Evolutionary conservation across 2,888 invertebrate genomes (phyloP), one percentile per base, ranked within the genome.

Genomic region (Idaea straminata): DNA sequence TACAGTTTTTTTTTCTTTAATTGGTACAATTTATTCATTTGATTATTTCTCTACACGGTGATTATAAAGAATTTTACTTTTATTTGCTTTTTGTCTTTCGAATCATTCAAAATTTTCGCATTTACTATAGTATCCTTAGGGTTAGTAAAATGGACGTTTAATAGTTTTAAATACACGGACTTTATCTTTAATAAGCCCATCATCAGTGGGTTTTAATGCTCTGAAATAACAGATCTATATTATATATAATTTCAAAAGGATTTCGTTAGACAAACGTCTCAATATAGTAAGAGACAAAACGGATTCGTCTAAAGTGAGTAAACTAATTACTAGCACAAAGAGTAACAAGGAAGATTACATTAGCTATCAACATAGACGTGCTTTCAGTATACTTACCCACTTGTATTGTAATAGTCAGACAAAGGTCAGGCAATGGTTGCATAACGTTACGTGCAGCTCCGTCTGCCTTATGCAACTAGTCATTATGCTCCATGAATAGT

Each of bases 381-480:
- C 62, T 64, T 65, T 62, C 62, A 66, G 59, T 59, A 15, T 59
- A 57, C 16, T 67, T 65, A 66, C 59, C 61, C 68, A 63, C 64
- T 73, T 73, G 71, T 73, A 71, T 69, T 64, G 66, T 64, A 69
- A 59, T 64, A 36, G 61, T 61, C 72, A 77, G 74, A 80, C 82
- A 85, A 86, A 86, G 86, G 86, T 85, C 83, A 82, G 78, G 66
- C 64, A 13, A 25, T 25, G 25, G 63, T 73, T 71, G 79, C 79
- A 78, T 83, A 86, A 86, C 75, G 72, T 72, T 78, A 71, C 72
- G 71, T 69, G 73, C 66, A 66, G 70, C 72, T 82, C 75, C 75
- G 77, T 77, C 73, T 77, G 71, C 71, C 76, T 84, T 83, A 80
- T 68, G 68, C 64, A 72, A 69, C 35, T 36, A 36, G 61, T 15